These are phyloP conservation scores for Centropus unirufus DNA, from an alignment of 2,113 vertebrate species.

Conservation along the genomic window DNA sequence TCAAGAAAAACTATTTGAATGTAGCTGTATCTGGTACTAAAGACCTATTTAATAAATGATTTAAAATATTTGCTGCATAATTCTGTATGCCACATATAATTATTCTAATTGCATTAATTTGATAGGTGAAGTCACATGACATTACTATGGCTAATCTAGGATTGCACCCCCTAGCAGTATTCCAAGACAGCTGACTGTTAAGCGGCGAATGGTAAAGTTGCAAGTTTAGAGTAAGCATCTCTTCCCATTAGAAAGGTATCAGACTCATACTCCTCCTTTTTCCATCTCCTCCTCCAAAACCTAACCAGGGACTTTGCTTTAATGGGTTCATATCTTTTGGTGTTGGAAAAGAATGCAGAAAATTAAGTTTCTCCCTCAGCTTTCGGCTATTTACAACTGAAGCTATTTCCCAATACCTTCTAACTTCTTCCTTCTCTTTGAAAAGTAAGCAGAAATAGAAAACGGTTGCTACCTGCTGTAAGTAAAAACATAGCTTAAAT, in stretches of 20 bases:
- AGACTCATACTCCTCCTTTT: background rate
- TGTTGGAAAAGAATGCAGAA: background rate
- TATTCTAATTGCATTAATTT: background rate
- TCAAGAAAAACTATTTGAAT: background rate
- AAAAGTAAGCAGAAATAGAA: background rate
- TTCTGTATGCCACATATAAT: background rate
- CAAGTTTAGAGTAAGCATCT: background rate
- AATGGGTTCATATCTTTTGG: background rate
- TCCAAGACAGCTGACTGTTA: background rate
- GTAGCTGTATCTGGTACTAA: background rate
- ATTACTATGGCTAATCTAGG: background rate
- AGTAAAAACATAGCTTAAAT: background rate
- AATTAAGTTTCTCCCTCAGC: background rate
- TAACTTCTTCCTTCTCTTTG: background rate
- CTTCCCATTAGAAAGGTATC: background rate
- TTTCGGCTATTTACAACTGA: background rate
- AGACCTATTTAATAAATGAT: background rate
- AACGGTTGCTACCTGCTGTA: background rate
- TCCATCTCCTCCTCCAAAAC: fast-evolving
- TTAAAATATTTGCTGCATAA: background rate
- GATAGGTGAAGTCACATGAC: background rate
- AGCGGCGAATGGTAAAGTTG: background rate
- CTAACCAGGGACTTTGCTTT: background rate
- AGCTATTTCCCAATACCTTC: background rate
- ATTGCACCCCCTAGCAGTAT: background rate